A percentile compares a stretch with the other conserved stretches of the same genome.
Conservation (phyloP, 2,113 vertebrate species). For the Malurus elegans region DNA sequence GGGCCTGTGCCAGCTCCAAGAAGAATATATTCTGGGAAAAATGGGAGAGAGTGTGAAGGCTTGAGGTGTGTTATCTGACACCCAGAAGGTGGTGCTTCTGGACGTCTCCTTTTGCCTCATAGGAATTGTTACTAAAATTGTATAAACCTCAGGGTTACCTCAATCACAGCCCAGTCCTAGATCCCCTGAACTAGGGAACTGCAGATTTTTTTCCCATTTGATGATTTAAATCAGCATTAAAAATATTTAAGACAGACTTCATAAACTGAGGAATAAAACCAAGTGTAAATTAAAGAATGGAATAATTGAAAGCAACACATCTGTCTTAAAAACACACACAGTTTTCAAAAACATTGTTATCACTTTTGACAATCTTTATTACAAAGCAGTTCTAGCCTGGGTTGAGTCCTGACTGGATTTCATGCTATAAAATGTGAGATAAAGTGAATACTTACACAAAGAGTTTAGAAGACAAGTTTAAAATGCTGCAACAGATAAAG, state of each 20-base stretch:
- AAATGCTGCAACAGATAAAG: neutral
- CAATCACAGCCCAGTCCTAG: neutral
- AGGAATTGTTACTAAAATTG: neutral
- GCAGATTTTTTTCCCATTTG: neutral
- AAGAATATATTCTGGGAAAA: neutral
- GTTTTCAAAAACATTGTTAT: neutral
- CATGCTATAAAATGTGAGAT: neutral
- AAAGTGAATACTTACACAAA: neutral
- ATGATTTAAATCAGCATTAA: neutral
- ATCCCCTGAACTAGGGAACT: neutral
- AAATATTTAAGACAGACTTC: neutral
- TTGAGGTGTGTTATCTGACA: neutral
- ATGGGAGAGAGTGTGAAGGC: neutral
- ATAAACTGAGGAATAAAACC: neutral
- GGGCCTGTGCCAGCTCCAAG: neutral
- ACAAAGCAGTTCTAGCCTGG: neutral
- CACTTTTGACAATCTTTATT: neutral
- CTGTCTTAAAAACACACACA: neutral
- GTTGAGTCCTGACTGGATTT: neutral
- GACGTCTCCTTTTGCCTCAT: neutral
- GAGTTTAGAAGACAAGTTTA: neutral
- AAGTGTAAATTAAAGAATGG: neutral
- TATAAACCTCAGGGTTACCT: neutral
- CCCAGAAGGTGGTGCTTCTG: neutral
- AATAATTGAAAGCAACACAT: neutral